Evolutionary conservation across 1,140 invertebrate genomes (phyloP).

Genomic region (Leptonema lineaticorne): DNA sequence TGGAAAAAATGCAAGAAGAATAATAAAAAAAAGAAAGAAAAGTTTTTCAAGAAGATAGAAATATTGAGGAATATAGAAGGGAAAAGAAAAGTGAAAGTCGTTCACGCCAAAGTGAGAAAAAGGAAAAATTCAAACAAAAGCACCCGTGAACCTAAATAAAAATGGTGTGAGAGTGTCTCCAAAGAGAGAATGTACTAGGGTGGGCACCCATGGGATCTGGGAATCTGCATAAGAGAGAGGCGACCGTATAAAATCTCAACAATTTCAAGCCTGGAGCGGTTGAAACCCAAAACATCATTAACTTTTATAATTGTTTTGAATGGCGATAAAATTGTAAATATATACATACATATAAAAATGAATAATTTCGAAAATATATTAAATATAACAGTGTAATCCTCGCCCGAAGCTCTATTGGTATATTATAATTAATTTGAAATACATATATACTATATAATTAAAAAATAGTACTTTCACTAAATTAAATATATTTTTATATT

Average conservation of each 20-base stretch:
- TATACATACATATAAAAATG: neutral
- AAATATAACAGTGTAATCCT: no score
- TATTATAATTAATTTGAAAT: no score
- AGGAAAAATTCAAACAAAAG: conserved; percentile 27
- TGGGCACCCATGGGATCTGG: neutral
- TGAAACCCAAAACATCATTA: neutral
- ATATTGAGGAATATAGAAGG: conserved; percentile 4
- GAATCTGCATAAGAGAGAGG: neutral
- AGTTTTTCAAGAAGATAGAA: conserved; percentile 24
- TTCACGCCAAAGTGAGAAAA: conserved; percentile 15
- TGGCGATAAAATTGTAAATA: neutral
- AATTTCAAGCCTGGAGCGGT: neutral
- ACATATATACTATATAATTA: no score
- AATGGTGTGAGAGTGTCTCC: conserved; percentile 2
- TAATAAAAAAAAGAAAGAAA: no score
- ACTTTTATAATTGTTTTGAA: neutral
- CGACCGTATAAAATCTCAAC: neutral
- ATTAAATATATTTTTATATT: no score
- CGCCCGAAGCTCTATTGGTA: no score
- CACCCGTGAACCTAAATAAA: neutral
- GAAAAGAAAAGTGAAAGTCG: conserved; percentile 17
- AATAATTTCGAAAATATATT: no score
- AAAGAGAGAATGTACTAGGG: no score
- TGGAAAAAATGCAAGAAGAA: conserved; percentile 27
- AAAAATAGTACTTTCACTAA: no score